Conservation (phyloP, 2,797 vertebrate species). For the Pantherophis vulpinus region DNA sequence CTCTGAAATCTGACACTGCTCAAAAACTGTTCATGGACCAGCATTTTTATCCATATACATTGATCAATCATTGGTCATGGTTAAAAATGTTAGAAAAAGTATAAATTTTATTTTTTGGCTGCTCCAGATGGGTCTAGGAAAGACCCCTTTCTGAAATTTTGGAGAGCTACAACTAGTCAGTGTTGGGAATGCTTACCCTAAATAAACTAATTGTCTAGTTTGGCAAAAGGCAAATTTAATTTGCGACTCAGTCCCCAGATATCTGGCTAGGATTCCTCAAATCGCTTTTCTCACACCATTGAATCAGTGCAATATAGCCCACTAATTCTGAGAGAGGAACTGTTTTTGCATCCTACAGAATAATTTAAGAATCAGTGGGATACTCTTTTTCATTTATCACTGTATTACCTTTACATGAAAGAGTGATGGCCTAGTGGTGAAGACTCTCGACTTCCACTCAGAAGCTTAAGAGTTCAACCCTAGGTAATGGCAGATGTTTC, state of each 20-base stretch:
- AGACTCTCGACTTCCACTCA: neutral
- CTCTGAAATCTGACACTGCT: neutral
- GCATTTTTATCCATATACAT: neutral
- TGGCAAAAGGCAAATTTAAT: neutral
- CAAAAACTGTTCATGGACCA: neutral
- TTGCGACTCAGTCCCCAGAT: neutral
- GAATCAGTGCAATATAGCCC: neutral
- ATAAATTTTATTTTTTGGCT: neutral
- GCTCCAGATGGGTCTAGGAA: neutral
- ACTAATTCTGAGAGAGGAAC: neutral
- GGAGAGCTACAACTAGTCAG: neutral
- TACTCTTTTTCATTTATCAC: neutral
- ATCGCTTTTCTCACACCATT: neutral
- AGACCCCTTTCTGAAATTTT: neutral
- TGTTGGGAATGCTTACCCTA: neutral
- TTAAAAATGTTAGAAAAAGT: neutral
- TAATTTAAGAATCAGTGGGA: neutral
- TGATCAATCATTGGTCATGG: constrained; percentile 32
- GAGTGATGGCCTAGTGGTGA: neutral
- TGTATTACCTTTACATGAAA: neutral
- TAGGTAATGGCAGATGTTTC: neutral
- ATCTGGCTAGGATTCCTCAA: neutral
- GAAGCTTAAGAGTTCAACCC: neutral
- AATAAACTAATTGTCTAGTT: neutral
- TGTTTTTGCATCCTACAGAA: neutral